phyloP scores from a whole-genome alignment of 2,888 invertebrate species.

The Bellardia pandia region DNA sequence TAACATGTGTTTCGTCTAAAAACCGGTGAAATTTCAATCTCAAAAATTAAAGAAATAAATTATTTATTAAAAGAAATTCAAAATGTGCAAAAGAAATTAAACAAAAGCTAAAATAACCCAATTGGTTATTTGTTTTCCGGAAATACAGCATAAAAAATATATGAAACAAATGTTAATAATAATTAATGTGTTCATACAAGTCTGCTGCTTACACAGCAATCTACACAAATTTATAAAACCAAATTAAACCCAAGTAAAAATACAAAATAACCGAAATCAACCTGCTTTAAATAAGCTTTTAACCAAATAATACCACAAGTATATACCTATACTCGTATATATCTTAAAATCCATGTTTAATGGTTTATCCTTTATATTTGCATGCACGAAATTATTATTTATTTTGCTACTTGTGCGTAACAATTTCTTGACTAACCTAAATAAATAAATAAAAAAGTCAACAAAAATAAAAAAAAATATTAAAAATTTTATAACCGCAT shows the following conservation, averaged over 20 bases:
- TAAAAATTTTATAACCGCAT: conserved; percentile 26
- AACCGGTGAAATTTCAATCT: conserved; percentile 25
- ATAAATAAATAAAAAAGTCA: not conserved
- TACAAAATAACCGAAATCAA: not conserved
- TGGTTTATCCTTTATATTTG: not conserved
- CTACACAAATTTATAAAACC: not conserved
- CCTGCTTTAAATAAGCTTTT: not conserved
- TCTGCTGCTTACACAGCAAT: conserved; percentile 21
- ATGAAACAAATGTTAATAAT: not conserved
- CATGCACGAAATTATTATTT: not conserved
- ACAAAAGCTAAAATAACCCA: not conserved
- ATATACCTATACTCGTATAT: not conserved
- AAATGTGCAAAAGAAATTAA: conserved; percentile 11
- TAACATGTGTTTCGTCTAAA: conserved; percentile 62
- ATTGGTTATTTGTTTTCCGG: no score
- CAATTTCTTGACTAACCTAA: not conserved
- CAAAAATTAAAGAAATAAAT: conserved; percentile 33
- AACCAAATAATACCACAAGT: not conserved
- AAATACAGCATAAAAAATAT: not conserved
- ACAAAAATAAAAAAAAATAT: not conserved
- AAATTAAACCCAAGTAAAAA: not conserved
- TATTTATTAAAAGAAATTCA: conserved; percentile 15
- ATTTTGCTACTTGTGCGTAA: not conserved
- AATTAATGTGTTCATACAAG: conserved; percentile 26
- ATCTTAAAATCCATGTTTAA: not conserved